phyloP scores from a whole-genome alignment of 1,140 invertebrate genomes.

The Drosophila pallidifrons region DNA sequence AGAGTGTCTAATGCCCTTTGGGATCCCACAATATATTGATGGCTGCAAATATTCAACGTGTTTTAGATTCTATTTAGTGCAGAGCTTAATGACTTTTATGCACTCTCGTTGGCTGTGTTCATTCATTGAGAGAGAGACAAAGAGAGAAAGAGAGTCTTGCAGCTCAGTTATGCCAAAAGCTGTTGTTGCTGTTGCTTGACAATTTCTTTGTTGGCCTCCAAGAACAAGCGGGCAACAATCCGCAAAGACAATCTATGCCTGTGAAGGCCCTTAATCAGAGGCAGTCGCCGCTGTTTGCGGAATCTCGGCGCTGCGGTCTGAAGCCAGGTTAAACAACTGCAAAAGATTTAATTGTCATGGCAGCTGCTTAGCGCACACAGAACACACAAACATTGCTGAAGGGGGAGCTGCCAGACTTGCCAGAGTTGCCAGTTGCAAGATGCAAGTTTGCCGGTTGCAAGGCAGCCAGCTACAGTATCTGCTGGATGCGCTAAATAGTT shows the following conservation, averaged over 20 bases:
- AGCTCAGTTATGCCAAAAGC: conserved; percentile 75
- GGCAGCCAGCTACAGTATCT: conserved; percentile 72
- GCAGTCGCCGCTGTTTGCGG: conserved; percentile 55
- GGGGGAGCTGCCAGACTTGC: conserved; percentile 3
- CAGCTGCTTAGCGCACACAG: conserved; percentile 38
- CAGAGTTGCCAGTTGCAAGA: conserved; percentile 14
- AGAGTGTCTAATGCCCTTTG: too few relatives aligned
- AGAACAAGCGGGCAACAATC: conserved; percentile 29
- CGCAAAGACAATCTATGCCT: conserved; percentile 61
- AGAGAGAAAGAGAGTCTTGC: neutral
- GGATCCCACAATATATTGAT: too few relatives aligned
- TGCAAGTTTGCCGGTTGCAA: neutral
- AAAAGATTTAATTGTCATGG: conserved; percentile 80
- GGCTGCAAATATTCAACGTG: neutral
- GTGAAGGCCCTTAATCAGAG: conserved; percentile 78
- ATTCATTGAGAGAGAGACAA: conserved; percentile 2
- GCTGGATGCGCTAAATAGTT: conserved; percentile 81
- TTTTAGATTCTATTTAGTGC: neutral
- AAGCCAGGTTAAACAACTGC: conserved; percentile 72
- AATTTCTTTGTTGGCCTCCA: conserved; percentile 61
- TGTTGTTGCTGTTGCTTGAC: conserved; percentile 67
- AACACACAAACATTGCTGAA: neutral
- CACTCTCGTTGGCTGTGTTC: neutral
- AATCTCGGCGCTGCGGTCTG: conserved; percentile 40
- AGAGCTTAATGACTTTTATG: neutral